phyloP scores from a whole-genome alignment of 2,888 invertebrate species.

The Pedicia rivosa region DNA sequence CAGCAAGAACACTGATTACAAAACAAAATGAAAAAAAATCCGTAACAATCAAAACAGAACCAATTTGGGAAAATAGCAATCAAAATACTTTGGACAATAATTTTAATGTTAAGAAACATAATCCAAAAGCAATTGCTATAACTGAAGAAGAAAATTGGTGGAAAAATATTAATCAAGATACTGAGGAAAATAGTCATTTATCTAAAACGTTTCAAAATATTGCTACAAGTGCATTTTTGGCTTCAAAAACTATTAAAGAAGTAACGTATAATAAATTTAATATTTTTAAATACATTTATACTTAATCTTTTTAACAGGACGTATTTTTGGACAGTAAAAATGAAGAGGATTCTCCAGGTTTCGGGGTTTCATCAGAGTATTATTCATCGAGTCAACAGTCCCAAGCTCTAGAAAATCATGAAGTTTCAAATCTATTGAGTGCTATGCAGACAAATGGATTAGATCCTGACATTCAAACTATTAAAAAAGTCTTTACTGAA shows the following conservation, averaged over 20 bases:
- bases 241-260: slow-evolving; percentile 6
- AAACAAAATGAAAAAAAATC: not conserved
- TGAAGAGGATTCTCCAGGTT: not conserved
- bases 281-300: not conserved
- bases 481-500: slow-evolving; percentile 3
- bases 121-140: slow-evolving; percentile 7
- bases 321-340: not conserved
- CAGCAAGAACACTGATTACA: not conserved
- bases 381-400: too few species aligned
- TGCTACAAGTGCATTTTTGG: slow-evolving; percentile 7
- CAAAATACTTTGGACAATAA: not conserved
- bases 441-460: slow-evolving; percentile 3
- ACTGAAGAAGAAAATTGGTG: slow-evolving; percentile 7
- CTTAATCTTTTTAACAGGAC: not conserved
- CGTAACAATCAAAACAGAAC: not conserved
- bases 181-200: not conserved
- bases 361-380: not conserved
- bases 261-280: not conserved
- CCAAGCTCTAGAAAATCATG: too few species aligned
- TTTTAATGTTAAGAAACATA: not conserved
- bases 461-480: slow-evolving; percentile 1
- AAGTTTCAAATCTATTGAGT: not conserved
- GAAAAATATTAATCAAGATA: not conserved
- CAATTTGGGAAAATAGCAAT: not conserved
- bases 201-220: slow-evolving; percentile 9